Percentiles rank a stretch among this genome's conserved stretches.
Conservation (phyloP, 1,140 invertebrate species). For the Apis dorsata region DNA sequence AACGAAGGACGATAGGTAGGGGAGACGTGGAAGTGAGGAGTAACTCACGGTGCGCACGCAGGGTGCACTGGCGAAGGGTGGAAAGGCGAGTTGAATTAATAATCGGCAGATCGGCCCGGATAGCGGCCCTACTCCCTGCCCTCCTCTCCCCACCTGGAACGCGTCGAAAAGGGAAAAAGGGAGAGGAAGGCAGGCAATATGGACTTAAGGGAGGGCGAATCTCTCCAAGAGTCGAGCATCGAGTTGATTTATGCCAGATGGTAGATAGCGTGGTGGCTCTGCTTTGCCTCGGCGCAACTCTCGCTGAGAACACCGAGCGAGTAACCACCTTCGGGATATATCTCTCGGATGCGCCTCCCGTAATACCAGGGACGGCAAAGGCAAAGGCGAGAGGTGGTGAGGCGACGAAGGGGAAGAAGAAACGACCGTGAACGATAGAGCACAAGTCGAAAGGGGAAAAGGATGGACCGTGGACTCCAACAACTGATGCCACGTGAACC, state of each 20-base stretch:
- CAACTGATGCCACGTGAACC: constrained; percentile 44
- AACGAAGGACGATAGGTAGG: not conserved
- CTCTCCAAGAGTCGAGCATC: constrained; percentile 71
- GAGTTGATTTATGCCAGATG: constrained; percentile 78
- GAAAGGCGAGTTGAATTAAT: constrained; percentile 74
- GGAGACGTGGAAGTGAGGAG: not conserved
- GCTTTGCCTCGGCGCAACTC: constrained; percentile 66
- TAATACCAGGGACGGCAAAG: constrained; percentile 53
- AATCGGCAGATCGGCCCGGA: constrained; percentile 70
- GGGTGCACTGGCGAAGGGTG: constrained; percentile 42
- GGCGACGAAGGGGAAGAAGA: constrained; percentile 32
- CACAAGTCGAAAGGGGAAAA: constrained; percentile 19
- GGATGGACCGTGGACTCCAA: constrained; percentile 32
- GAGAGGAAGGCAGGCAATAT: constrained; percentile 67
- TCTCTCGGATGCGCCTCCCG: constrained; percentile 49
- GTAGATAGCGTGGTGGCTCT: constrained; percentile 71
- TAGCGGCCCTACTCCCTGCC: constrained; percentile 54
- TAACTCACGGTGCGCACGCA: constrained; percentile 15
- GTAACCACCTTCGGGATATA: constrained; percentile 63
- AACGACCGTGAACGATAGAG: constrained; percentile 29
- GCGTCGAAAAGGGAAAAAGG: constrained; percentile 48
- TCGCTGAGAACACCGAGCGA: constrained; percentile 52
- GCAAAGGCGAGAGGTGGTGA: not conserved
- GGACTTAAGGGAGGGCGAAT: constrained; percentile 69
- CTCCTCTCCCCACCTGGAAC: constrained; percentile 37